Base-by-base conservation (phyloP, 2,113 vertebrate species). In the Sinosuthora webbiana region DNA sequence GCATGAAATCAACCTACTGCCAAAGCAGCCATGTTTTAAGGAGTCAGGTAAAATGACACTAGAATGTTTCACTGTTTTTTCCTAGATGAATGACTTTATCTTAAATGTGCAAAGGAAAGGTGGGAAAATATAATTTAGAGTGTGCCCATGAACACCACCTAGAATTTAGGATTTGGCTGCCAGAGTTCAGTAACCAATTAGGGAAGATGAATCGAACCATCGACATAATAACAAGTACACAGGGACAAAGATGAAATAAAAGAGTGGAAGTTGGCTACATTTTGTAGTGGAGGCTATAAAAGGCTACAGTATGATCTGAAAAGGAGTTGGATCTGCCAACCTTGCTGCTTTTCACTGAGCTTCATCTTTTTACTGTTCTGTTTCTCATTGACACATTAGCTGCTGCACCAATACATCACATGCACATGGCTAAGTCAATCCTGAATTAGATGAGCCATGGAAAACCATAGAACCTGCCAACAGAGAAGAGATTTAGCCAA, bases 391-490 rank as follows among this genome's bases (percentile, higher is more conserved):
- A 95, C 87, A 95, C 95, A 92, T 95, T 97, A 95, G 75, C 79
- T 91, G 82, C 75, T 75, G 68, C 88, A 95, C 87, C 89, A 94
- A 94, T 93, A 96, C 68, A 94, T 96, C 95, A 96, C 93, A 95
- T 90, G 89, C 62, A 94, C 95, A 92, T 23, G 18, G 93, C 77
- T 93, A 96, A 97, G 93, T 96, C 97, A 95, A 77, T 96, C 91
- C 90, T 84, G 93, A 96, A 95, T 94, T 94, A 97, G 95, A 96
- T 93, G 94, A 96, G 94, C 93, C 90, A 92, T 94, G 93, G 90
- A 96, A 97, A 97, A 89, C 63, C 37, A 81, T 25, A 52, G 35
- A 79, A 52, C 47, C 55, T 93, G 69, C 90, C 56, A 91, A 95
- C 18, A 93, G 86, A 86, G 75, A 87, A 62, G 75, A 62, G 76